Evolutionary conservation across 2,797 vertebrate species (phyloP), one percentile per base, ranked within the genome.

Genomic region (Gymnocypris eckloni): DNA sequence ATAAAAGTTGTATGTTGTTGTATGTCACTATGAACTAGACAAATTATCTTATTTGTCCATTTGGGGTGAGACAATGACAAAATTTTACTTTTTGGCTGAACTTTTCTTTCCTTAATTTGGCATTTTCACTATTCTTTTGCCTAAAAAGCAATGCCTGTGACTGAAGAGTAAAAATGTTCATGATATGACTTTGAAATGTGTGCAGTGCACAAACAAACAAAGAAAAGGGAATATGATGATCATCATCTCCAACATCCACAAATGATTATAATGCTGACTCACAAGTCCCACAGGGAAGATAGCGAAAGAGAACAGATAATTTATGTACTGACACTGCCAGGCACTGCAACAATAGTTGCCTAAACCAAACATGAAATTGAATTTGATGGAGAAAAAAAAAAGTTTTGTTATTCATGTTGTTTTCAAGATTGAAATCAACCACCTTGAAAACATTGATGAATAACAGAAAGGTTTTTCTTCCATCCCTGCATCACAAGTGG

Each of bases 81-180:
- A 10, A 28, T 2, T 4, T 1, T 16, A 12, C 45, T n/a, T 39
- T 59, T 37, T 5, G 4, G 1, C 7, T 77, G 2, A 56, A 22
- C 9, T 6, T 22, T 54, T 39, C 0, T 56, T 76, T 54, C 10
- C 48, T 43, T 16, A 25, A 70, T 45, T 4, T 4, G 2, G 3
- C 87, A 20, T 82, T n/a, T 69, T 37, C 10, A 93, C 91, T 91
- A 93, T 87, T 85, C 77, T 82, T 85, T 56, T 28, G 50, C 45
- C 86, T 89, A 86, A 92, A 89, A 91, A 16, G 69, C 78, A 82
- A 86, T 83, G 52, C 39, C 56, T 79, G 15, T 61, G n/a, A n/a
- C 37, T 37, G 66, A 37, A 37, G 66, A 69, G 66, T 18, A 67
- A 37, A 67, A 67, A 18, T 18, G 15, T 18, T 67, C 28, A 9